Conservation (phyloP, 2,888 invertebrate species). For the Zhuqinia jingwanae region DNA sequence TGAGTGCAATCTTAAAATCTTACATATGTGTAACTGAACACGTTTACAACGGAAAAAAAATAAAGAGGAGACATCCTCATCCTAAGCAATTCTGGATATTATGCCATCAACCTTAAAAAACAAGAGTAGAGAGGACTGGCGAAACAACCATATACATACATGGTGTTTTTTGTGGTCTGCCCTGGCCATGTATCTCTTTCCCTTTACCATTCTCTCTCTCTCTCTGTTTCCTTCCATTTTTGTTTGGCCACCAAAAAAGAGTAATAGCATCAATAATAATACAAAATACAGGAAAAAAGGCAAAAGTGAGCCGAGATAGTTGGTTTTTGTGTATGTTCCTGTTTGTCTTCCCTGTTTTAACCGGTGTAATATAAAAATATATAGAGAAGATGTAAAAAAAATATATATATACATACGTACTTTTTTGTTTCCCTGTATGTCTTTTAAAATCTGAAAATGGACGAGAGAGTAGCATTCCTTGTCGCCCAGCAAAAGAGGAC, state of each 20-base stretch:
- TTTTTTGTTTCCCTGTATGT: conserved; percentile 41
- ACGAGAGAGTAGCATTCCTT: conserved; percentile 3
- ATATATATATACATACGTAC: too few species aligned
- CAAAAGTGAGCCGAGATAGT: conserved; percentile 28
- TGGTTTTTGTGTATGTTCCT: not conserved
- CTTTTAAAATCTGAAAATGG: conserved; percentile 59
- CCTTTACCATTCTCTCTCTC: too few species aligned
- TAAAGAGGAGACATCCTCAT: conserved; percentile 17
- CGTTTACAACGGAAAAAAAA: conserved; percentile 60
- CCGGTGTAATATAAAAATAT: conserved; percentile 55
- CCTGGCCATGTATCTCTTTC: not conserved
- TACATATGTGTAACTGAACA: conserved; percentile 69
- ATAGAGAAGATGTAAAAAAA: conserved; percentile 36
- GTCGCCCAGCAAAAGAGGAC: conserved; percentile 53
- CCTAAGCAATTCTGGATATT: conserved; percentile 55
- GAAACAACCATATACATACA: too few species aligned
- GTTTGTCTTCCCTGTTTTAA: conserved; percentile 16
- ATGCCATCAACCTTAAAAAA: conserved; percentile 60
- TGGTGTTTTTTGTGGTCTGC: conserved; percentile 56
- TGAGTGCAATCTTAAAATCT: conserved; percentile 67
- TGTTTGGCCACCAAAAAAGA: conserved; percentile 39
- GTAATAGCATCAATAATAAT: conserved; percentile 33
- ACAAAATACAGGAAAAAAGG: conserved; percentile 27
- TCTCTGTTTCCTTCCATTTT: conserved; percentile 4
- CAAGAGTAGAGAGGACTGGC: conserved; percentile 9